Evolutionary conservation across 2,797 vertebrate genomes (phyloP).

Genomic region (Anguilla obscura): DNA sequence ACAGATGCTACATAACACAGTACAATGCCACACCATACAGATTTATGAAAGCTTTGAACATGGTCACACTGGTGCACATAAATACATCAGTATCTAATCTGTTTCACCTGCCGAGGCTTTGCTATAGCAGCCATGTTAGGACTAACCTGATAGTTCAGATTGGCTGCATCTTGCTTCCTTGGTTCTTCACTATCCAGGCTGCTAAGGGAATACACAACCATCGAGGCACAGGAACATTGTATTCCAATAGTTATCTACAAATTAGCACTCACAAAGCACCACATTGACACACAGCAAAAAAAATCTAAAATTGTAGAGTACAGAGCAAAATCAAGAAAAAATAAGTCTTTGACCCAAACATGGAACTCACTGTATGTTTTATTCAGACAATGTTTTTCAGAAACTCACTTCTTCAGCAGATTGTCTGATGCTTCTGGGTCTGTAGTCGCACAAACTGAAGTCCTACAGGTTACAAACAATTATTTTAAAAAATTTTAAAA

Average conservation of each 20-base stretch:
- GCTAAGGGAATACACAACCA: background rate
- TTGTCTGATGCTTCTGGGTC: slow-evolving; percentile 8
- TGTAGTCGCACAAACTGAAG: slow-evolving; percentile 24
- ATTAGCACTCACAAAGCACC: background rate
- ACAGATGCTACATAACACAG: background rate
- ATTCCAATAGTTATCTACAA: background rate
- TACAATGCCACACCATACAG: background rate
- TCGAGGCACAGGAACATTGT: background rate
- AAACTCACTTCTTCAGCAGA: slow-evolving; percentile 27
- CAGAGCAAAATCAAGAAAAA: background rate
- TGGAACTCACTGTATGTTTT: background rate
- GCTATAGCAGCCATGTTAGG: background rate
- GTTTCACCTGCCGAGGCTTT: background rate
- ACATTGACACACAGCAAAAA: background rate
- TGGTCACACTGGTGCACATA: background rate
- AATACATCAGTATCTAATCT: background rate
- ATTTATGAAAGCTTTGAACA: background rate
- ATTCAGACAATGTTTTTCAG: background rate
- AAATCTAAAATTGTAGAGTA: background rate
- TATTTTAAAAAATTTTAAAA: background rate
- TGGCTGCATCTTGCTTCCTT: background rate
- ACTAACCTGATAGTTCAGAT: slow-evolving; percentile 17
- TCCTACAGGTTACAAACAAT: slow-evolving; percentile 18
- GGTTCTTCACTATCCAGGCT: slow-evolving; percentile 2
- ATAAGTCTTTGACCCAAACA: no score